Conservation (phyloP, 2,113 vertebrate genomes). For the Urocolius indicus region DNA sequence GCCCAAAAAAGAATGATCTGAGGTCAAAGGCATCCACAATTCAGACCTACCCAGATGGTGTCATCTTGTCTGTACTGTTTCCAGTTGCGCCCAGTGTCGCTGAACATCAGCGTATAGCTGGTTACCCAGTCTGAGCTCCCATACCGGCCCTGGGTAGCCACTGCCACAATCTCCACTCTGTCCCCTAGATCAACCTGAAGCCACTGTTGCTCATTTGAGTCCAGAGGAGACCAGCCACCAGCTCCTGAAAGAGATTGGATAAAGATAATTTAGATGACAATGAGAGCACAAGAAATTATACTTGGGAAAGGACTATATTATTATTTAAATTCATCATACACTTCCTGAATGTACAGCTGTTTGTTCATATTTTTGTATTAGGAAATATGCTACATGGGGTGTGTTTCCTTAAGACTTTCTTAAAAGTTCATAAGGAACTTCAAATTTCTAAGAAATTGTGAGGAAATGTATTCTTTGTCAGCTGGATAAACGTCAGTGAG, state of each 20-base stretch:
- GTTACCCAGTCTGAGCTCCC: conserved; percentile 96
- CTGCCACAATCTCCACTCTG: conserved; percentile 89
- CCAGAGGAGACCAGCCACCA: conserved; percentile 93
- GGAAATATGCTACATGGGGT: not conserved
- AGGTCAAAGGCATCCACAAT: not conserved
- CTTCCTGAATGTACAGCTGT: not conserved
- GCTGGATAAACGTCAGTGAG: not conserved
- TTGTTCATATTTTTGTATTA: not conserved
- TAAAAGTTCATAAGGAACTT: not conserved
- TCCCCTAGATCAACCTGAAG: conserved; percentile 94
- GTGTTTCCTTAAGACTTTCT: not conserved
- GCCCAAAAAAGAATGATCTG: not conserved
- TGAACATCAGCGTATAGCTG: conserved; percentile 90
- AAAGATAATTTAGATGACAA: not conserved
- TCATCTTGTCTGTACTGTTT: conserved; percentile 90
- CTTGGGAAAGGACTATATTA: not conserved
- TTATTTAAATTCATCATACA: not conserved
- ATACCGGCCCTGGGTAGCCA: conserved; percentile 91
- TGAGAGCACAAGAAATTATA: not conserved
- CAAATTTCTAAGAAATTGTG: not conserved
- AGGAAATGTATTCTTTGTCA: not conserved
- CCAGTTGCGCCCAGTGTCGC: conserved; percentile 93
- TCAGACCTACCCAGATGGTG: conserved; percentile 77
- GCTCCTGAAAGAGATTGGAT: conserved; percentile 77
- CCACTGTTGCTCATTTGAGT: conserved; percentile 89